These are phyloP conservation scores for Amphimallon solstitiale DNA, from an alignment of 2,888 invertebrate species.

Conservation along the genomic window DNA sequence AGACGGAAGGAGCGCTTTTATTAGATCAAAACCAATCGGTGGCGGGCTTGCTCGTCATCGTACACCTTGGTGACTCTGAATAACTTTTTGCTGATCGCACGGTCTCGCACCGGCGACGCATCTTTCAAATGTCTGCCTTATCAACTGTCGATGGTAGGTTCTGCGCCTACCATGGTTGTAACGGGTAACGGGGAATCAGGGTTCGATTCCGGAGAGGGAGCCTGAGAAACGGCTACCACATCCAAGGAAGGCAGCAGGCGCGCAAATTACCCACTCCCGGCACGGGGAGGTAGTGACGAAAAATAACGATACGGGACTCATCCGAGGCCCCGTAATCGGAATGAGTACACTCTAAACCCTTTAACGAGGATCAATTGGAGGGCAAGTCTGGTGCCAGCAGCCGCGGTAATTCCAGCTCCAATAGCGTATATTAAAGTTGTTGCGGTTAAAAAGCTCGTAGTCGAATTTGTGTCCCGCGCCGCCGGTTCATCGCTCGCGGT, in stretches of 20 bases:
- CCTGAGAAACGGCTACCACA: constrained; percentile 69
- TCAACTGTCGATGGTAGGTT: constrained; percentile 75
- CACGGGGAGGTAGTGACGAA: constrained; percentile 11
- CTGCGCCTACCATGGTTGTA: constrained; percentile 74
- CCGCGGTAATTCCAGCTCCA: constrained; percentile 78
- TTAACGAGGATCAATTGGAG: too few relatives aligned
- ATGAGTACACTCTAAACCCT: too few relatives aligned
- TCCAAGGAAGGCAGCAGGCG: constrained; percentile 79
- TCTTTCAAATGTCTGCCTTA: constrained; percentile 58
- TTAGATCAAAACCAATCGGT: too few relatives aligned
- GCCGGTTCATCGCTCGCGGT: too few relatives aligned
- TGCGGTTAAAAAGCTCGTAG: constrained; percentile 66
- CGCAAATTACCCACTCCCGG: constrained; percentile 69
- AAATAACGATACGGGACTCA: neutral
- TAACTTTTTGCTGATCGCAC: too few relatives aligned
- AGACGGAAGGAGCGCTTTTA: too few relatives aligned
- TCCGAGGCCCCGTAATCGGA: neutral
- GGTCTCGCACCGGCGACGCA: constrained; percentile 49
- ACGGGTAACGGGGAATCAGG: constrained; percentile 80
- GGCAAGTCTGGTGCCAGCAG: constrained; percentile 65
- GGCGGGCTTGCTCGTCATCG: too few relatives aligned
- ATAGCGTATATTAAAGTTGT: constrained; percentile 76
- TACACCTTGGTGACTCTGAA: too few relatives aligned
- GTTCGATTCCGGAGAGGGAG: constrained; percentile 71
- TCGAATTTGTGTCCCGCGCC: constrained; percentile 65